phyloP scores from a whole-genome alignment of 2,797 vertebrate species.

The Sus cebifrons region DNA sequence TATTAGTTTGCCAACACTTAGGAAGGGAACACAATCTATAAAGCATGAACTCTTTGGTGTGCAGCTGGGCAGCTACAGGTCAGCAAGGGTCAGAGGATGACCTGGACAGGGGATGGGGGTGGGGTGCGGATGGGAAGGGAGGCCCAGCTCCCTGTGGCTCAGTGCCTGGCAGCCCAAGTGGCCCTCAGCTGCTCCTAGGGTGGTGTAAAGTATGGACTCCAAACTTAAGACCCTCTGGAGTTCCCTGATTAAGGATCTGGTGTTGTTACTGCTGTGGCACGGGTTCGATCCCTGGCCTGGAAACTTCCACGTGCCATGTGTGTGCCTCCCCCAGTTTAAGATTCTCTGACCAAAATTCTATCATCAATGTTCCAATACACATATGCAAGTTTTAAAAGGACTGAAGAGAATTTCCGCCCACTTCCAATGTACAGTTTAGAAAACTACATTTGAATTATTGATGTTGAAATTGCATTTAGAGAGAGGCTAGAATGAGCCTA shows the following conservation, averaged over 20 bases:
- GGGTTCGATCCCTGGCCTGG: no score
- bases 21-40: not conserved
- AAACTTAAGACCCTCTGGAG: not conserved
- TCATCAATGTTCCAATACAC: no score
- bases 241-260: no score
- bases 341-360: not conserved
- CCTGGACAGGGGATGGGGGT: no score
- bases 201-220: not conserved
- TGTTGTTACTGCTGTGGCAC: no score
- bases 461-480: not conserved
- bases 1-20: not conserved
- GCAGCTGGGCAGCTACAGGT: not conserved
- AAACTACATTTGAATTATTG: not conserved
- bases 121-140: no score
- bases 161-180: accelerated
- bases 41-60: not conserved
- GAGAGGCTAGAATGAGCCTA: not conserved
- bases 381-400: not conserved
- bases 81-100: not conserved
- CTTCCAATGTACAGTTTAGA: not conserved
- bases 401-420: not conserved
- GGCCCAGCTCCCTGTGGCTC: not conserved
- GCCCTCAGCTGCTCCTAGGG: accelerated
- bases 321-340: not conserved
- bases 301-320: no score